Evolutionary conservation across 2,113 vertebrate species (phyloP), one percentile per base, ranked within the genome.

Genomic region (Phyllopteryx taeniolatus): DNA sequence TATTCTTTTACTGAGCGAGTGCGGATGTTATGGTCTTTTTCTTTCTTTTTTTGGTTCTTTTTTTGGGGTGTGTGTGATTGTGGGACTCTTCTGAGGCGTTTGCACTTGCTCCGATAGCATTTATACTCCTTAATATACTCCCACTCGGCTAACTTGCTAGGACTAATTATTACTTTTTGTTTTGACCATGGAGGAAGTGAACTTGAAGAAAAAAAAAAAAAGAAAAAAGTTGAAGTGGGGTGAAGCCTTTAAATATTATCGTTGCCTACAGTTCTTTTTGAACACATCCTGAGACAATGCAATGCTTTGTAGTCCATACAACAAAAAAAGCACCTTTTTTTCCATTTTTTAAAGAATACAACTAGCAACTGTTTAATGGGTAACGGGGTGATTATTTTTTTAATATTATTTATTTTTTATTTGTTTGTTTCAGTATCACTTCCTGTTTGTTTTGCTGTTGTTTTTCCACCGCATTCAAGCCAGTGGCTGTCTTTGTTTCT

Each of bases 251-350:
- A 71, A 39, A 60, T 85, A 79, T 76, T 73, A 70, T 81, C 12
- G 79, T 88, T 88, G 88, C 87, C 87, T 88, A 86, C 85, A 77
- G 86, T 88, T 90, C 83, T 79, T 85, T 66, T 87, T 85, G 85
- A 89, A 87, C 85, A 84, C 86, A 85, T 85, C 77, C 70, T 81
- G 68, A 88, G 78, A 89, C 88, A 87, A 89, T 91, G 89, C 89
- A 91, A 86, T 85, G 86, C 86, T 90, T 86, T 93, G 93, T 94
- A 95, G 94, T 95, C 91, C 93, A 94, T 91, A 89, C 85, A 85
- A 61, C 49, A 61, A 61, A 87, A 79, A 84, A 63, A 84, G 84
- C 89, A 89, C 85, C 72, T 89, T 89, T 83, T 84, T 14, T 44
- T 43, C 2, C 53, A 19, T 54, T 14, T 51, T 51, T 51, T 51